Evolutionary conservation across 2,888 invertebrate genomes (phyloP).

Genomic region (Metallyticus violacea): DNA sequence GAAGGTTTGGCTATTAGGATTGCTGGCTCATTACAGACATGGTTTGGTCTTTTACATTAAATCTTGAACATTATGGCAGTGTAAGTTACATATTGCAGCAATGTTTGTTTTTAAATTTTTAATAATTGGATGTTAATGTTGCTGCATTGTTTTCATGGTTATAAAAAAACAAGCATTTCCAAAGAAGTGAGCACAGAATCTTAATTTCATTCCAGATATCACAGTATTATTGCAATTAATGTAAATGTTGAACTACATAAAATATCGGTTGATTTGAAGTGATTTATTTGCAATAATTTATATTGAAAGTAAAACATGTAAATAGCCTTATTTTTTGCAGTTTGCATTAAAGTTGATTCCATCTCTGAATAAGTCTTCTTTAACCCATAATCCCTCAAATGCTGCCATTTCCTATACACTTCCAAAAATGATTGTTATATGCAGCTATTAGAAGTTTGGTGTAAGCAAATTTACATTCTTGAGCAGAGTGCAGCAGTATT

Average conservation of each 20-base stretch:
- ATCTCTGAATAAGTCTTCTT: too few species aligned
- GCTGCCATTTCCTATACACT: too few species aligned
- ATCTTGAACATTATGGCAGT: neutral
- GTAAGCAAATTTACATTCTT: too few species aligned
- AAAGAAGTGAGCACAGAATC: neutral
- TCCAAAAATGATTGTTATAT: too few species aligned
- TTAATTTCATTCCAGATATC: neutral
- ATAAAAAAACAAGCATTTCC: neutral
- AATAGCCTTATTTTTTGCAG: neutral
- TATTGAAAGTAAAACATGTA: neutral
- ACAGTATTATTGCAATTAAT: neutral
- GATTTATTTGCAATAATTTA: neutral
- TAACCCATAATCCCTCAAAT: too few species aligned
- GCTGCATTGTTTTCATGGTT: neutral
- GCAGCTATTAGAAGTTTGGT: too few species aligned
- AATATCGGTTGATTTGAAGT: neutral
- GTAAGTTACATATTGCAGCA: neutral
- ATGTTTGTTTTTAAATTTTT: neutral
- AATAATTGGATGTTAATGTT: neutral
- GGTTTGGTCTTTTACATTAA: neutral
- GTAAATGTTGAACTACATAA: neutral
- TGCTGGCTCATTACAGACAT: neutral
- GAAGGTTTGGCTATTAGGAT: neutral
- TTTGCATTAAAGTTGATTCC: neutral
- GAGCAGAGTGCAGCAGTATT: too few species aligned